Percentiles rank a stretch among this genome's conserved stretches.
These are phyloP conservation scores for Pangasius larnaudii DNA, from an alignment of 2,797 vertebrate species.

Conservation along the genomic window DNA sequence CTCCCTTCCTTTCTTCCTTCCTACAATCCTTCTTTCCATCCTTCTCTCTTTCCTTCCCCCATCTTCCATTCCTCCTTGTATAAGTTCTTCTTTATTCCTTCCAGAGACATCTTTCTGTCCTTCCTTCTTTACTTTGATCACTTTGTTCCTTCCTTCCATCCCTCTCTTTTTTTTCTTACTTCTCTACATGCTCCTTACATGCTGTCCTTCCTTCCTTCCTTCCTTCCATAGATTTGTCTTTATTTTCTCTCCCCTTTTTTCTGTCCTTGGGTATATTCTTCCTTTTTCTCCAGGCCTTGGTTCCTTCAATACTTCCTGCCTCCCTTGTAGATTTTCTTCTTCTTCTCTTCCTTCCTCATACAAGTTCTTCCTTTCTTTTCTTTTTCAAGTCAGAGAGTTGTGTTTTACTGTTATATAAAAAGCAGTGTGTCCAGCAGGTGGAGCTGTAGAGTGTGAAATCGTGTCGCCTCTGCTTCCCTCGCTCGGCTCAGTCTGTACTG, in stretches of 20 bases:
- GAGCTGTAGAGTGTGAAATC: slow-evolving; percentile 44
- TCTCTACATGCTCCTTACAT: background rate
- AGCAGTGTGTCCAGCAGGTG: slow-evolving; percentile 55
- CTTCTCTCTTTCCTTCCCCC: background rate
- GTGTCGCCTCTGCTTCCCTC: background rate
- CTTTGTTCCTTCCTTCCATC: background rate
- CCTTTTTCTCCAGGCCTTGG: background rate
- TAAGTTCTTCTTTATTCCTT: background rate
- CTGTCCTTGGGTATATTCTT: background rate
- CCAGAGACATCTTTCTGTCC: background rate
- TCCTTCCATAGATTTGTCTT: background rate
- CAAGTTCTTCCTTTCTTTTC: background rate
- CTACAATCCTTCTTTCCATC: background rate
- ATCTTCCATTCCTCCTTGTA: background rate
- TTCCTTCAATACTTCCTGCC: background rate
- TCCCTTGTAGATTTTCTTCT: background rate
- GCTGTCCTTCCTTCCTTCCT: background rate
- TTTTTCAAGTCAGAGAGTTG: background rate
- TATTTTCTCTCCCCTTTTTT: background rate
- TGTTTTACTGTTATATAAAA: background rate
- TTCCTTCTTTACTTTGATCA: background rate
- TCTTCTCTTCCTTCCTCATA: background rate
- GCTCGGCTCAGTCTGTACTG: background rate
- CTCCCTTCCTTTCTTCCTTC: background rate
- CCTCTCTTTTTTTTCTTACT: background rate